Percentiles rank a stretch among this genome's conserved stretches.
These are phyloP conservation scores for Galbula dea DNA, from an alignment of 2,113 vertebrate species.

Conservation along the genomic window DNA sequence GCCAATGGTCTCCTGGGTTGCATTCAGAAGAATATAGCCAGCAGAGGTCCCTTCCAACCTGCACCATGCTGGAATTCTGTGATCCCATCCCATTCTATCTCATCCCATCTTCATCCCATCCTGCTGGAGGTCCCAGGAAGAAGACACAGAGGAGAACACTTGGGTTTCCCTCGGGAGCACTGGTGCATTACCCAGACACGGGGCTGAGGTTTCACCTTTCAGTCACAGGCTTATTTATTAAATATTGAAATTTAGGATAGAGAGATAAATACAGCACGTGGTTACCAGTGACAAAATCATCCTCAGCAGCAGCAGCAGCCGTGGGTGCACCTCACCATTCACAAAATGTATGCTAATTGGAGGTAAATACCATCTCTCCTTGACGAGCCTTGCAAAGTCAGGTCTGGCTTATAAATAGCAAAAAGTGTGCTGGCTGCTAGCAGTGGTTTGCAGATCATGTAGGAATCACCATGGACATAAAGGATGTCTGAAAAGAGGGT, in stretches of 20 bases:
- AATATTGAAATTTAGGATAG: background rate
- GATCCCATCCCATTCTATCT: background rate
- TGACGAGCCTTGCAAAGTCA: background rate
- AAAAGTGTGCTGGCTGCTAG: background rate
- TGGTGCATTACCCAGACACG: background rate
- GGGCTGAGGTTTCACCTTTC: background rate
- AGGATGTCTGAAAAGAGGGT: background rate
- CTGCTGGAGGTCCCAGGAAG: background rate
- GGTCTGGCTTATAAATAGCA: background rate
- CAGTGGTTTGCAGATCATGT: background rate
- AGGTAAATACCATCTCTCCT: conserved; percentile 36
- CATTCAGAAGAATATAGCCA: too few relatives aligned
- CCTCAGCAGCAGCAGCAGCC: background rate
- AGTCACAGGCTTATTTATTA: background rate
- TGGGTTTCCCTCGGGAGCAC: accelerated
- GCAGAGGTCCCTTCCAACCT: too few relatives aligned
- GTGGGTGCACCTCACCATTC: conserved; percentile 43
- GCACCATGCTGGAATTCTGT: too few relatives aligned
- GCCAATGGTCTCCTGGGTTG: too few relatives aligned
- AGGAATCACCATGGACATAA: background rate
- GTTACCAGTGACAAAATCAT: background rate
- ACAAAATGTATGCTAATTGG: conserved; percentile 53
- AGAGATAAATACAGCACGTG: background rate
- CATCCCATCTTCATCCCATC: background rate
- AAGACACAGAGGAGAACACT: background rate